Conservation (phyloP, 2,797 vertebrate species). For the Periophthalmus magnuspinnatus region DNA sequence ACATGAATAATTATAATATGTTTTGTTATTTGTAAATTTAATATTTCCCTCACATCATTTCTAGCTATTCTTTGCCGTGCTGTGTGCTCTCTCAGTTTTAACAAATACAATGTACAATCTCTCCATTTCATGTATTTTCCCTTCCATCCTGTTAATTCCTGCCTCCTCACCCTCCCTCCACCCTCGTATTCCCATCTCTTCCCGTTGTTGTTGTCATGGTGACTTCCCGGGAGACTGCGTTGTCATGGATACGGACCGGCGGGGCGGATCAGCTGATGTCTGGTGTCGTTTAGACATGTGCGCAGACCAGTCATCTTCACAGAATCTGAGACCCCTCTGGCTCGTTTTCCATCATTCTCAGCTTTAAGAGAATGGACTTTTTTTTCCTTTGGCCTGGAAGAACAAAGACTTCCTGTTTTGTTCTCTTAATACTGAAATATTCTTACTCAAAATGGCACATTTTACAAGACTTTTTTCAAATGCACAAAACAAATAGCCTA, state of each 20-base stretch:
- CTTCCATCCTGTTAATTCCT: slow-evolving; percentile 27
- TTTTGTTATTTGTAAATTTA: not conserved
- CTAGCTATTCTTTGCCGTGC: not conserved
- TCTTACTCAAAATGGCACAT: not conserved
- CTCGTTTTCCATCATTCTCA: slow-evolving; percentile 8
- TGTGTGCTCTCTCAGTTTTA: not conserved
- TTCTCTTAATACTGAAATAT: not conserved
- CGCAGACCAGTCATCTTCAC: slow-evolving; percentile 49
- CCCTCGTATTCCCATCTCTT: slow-evolving; percentile 24
- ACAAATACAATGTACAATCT: not conserved
- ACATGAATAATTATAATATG: no score
- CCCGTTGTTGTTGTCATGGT: slow-evolving; percentile 76
- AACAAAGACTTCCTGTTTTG: not conserved
- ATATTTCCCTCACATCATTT: not conserved
- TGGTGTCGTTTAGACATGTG: slow-evolving; percentile 76
- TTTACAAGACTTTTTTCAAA: not conserved
- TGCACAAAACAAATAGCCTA: not conserved
- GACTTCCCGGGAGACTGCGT: slow-evolving; percentile 84
- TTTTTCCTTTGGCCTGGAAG: not conserved
- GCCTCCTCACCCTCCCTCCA: slow-evolving; percentile 20
- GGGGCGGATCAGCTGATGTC: slow-evolving; percentile 87
- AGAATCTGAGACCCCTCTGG: slow-evolving; percentile 24
- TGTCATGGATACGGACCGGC: slow-evolving; percentile 86
- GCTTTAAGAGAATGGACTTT: not conserved
- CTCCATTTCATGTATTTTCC: slow-evolving; percentile 11